A percentile compares a stretch with the other conserved stretches of the same genome.
Conservation (phyloP, 2,113 vertebrate genomes). For the Galemys pyrenaicus region DNA sequence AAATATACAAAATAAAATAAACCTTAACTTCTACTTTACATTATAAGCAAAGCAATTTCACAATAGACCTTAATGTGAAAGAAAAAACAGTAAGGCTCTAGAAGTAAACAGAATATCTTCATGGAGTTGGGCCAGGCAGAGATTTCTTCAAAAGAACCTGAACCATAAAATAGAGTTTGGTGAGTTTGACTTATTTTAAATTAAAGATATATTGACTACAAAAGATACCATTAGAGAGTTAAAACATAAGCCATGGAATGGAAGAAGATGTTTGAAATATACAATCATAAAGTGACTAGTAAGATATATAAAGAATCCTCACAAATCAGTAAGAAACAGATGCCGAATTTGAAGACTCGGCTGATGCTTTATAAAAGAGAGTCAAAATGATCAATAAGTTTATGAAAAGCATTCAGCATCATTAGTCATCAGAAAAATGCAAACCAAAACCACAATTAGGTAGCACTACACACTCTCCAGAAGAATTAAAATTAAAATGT, state of each 20-base stretch:
- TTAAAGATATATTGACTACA: background rate
- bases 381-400: background rate
- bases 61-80: background rate
- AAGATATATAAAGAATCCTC: background rate
- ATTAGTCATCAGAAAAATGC: background rate
- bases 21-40: background rate
- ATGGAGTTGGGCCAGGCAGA: background rate
- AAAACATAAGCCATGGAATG: background rate
- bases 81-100: background rate
- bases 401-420: background rate
- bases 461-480: background rate
- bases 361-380: background rate
- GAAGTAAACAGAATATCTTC: background rate
- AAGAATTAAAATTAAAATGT: background rate
- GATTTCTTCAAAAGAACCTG: background rate
- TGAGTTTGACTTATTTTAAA: background rate
- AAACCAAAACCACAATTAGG: background rate
- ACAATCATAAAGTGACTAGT: background rate
- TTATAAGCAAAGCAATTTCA: background rate
- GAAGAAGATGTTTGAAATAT: background rate
- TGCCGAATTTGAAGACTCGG: background rate
- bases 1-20: background rate
- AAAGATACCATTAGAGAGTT: background rate
- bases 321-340: background rate
- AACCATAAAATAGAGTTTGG: background rate